Evolutionary conservation across 2,888 invertebrate species (phyloP).

Genomic region (Yponomeuta evonymella): DNA sequence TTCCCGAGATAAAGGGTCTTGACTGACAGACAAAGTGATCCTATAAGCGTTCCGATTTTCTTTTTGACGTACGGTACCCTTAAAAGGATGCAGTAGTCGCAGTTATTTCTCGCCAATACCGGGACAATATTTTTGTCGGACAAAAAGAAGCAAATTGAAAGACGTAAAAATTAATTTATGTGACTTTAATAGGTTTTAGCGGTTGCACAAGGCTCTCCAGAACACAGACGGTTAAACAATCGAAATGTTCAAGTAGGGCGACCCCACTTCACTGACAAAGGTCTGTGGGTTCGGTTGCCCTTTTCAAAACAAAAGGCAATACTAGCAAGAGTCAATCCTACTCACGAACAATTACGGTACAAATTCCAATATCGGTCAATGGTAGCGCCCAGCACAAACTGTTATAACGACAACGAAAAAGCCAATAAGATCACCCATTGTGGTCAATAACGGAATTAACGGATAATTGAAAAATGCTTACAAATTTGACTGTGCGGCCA

Average conservation of each 20-base stretch:
- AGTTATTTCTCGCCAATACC: too few relatives aligned
- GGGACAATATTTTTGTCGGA: background rate
- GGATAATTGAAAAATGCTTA: conserved; percentile 71
- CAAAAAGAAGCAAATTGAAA: conserved; percentile 24
- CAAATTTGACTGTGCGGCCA: conserved; percentile 66
- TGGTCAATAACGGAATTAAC: conserved; percentile 70
- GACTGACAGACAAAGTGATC: too few relatives aligned
- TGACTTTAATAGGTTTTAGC: conserved; percentile 47
- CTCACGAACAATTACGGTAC: conserved; percentile 10
- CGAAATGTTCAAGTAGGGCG: conserved; percentile 52
- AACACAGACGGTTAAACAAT: conserved; percentile 47
- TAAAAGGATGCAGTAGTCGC: background rate
- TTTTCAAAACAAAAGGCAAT: conserved; percentile 25
- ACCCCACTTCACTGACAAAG: conserved; percentile 42
- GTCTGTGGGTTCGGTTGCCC: conserved; percentile 40
- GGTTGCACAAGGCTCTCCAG: conserved; percentile 43
- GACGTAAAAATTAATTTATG: conserved; percentile 31
- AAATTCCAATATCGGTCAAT: conserved; percentile 31
- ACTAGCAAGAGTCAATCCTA: conserved; percentile 20
- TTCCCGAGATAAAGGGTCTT: too few relatives aligned
- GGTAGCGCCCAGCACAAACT: conserved; percentile 47
- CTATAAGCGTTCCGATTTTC: too few relatives aligned
- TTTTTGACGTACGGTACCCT: too few relatives aligned
- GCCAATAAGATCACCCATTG: conserved; percentile 62
- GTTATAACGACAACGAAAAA: conserved; percentile 57